Evolutionary conservation across 64 coral and sea anemone genomes (phyloP).

Genomic region (Pocillopora verrucosa): DNA sequence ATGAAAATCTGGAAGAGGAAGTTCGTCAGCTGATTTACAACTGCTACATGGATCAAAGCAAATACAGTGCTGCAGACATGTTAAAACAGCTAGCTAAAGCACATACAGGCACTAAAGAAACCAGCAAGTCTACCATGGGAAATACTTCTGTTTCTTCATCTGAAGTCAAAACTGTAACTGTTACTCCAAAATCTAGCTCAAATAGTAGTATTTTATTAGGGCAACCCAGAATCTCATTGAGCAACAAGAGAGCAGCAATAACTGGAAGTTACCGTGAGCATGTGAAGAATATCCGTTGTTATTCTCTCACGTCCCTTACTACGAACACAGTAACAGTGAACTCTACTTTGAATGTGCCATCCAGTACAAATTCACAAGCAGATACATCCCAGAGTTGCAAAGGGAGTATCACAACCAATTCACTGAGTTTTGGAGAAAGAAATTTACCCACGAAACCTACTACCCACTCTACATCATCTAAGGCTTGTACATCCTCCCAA

Average conservation of each 20-base stretch:
- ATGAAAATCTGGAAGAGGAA: conserved; percentile 8
- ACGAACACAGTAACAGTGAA: conserved; percentile 15
- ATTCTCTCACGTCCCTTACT: background rate
- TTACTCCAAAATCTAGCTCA: background rate
- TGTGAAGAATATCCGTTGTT: conserved; percentile 40
- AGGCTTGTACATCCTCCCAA: background rate
- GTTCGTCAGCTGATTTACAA: conserved; percentile 31
- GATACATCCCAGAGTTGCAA: background rate
- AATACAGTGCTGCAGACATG: conserved; percentile 65
- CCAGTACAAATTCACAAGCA: background rate
- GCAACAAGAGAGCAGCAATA: background rate
- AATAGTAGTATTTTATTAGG: background rate
- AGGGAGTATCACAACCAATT: background rate
- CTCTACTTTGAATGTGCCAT: background rate
- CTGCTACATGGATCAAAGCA: conserved; percentile 43
- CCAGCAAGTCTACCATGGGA: background rate
- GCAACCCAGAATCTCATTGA: background rate
- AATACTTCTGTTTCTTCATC: background rate
- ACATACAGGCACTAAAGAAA: background rate
- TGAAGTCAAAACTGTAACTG: background rate
- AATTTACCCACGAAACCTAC: background rate
- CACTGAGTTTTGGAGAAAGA: background rate
- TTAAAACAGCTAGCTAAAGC: conserved; percentile 55
- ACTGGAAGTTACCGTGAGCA: conserved; percentile 37
- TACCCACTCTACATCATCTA: background rate